Base-by-base conservation (phyloP, 2,797 vertebrate genomes). In the Chaenodraco wilsoni region DNA sequence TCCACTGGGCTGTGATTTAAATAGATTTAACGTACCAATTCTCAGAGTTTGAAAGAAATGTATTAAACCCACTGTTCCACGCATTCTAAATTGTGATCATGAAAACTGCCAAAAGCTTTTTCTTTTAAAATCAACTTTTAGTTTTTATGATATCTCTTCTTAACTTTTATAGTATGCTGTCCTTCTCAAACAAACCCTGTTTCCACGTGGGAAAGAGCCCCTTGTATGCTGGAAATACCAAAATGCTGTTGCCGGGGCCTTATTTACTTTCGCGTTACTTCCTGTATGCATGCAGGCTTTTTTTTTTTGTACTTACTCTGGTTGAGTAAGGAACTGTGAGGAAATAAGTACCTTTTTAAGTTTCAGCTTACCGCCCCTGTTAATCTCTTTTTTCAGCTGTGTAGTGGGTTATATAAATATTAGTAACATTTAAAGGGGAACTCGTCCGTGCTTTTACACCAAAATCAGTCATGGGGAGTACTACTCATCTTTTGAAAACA, bases 21-120 rank as follows among this genome's bases (percentile, higher is more conserved):
- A 61, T 72, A 27, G 54, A 48, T 79, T 81, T 78, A 75, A 58
- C 52, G 76, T 65, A 64, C 40, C 51, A 50, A 45, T 74, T 16
- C 40, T 69, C 40, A 27, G 56, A 77, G 23, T 69, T 74, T 74
- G 45, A 83, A 72, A 70, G 63, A 37, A 59, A 16, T 56, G 40
- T 45, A 77, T 76, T 63, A 61, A 71, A 60, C 69, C 65, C 17
- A 37, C 9, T 68, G 19, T 44, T 55, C 14, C 69, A 27, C 66
- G 51, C 21, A 11, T 69, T 74, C 21, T 63, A 50, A 73, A 60
- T 41, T 54, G 21, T 61, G 27, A 66, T 66, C 66, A 21, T 43
- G 50, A 73, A 51, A 14, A 4, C 57, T 58, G 57, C 10, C 61
- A 72, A 66, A 78, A 41, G 48, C 57, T 33, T 72, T 60, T 74